Evolutionary conservation across 2,113 vertebrate genomes (phyloP).

Genomic region (Sciurus niger): DNA sequence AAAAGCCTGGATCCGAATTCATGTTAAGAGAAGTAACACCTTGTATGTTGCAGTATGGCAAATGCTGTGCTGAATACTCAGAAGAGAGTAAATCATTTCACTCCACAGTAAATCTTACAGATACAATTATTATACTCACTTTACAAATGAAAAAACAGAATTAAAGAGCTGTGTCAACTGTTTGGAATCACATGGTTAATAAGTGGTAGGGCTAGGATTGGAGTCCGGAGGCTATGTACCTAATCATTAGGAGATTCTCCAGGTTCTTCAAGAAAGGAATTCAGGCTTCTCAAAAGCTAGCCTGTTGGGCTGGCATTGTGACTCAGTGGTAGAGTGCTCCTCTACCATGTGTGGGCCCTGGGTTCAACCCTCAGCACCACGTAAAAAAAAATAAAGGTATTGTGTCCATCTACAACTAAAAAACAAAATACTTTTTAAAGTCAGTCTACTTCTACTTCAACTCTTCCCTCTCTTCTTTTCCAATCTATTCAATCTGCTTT

Average conservation of each 20-base stretch:
- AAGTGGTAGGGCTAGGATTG: too few relatives aligned
- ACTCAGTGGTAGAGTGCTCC: too few relatives aligned
- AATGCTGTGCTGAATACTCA: background rate
- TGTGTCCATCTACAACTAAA: too few relatives aligned
- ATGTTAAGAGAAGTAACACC: too few relatives aligned
- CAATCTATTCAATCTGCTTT: background rate
- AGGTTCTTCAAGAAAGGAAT: background rate
- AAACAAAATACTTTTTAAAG: too few relatives aligned
- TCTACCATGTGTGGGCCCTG: too few relatives aligned
- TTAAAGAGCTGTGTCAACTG: background rate
- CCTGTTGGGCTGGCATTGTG: too few relatives aligned
- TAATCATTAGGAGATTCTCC: background rate
- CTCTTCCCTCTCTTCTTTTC: background rate
- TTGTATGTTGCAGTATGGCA: background rate
- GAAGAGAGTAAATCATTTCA: too few relatives aligned
- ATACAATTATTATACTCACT: background rate
- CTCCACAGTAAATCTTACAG: background rate
- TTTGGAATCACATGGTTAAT: background rate
- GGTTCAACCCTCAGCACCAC: too few relatives aligned
- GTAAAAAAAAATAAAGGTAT: too few relatives aligned
- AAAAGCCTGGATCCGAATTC: background rate
- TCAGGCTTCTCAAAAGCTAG: background rate
- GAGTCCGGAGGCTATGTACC: background rate
- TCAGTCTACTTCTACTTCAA: background rate
- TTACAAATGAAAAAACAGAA: background rate